Evolutionary conservation across 2,797 vertebrate genomes (phyloP).

Genomic region (Monodelphis domestica): DNA sequence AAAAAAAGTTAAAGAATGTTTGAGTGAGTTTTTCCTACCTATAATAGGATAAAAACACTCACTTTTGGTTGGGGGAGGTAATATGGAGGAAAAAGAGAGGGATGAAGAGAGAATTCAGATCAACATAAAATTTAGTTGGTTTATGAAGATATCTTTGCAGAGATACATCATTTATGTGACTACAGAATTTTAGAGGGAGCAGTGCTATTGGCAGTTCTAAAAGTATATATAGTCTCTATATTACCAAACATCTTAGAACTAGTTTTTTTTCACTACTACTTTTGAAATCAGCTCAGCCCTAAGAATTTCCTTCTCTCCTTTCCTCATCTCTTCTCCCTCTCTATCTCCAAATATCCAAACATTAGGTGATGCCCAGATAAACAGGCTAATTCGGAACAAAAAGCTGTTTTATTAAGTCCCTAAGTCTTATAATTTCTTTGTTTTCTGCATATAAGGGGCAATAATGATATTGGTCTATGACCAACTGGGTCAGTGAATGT

Average conservation of each 20-base stretch:
- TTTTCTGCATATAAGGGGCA: neutral
- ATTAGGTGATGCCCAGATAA: neutral
- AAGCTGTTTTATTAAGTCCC: neutral
- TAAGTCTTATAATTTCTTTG: neutral
- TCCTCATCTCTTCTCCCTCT: neutral
- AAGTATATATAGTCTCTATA: constrained; percentile 8
- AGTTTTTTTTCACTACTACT: neutral
- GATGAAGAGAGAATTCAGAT: neutral
- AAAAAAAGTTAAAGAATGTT: neutral
- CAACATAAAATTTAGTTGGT: neutral
- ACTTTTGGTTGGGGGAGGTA: neutral
- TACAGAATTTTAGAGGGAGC: neutral
- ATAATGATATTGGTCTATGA: neutral
- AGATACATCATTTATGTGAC: neutral
- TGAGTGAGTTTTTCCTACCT: neutral
- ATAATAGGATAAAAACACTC: neutral
- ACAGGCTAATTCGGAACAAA: neutral
- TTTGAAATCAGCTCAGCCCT: constrained; percentile 49
- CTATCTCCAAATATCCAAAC: neutral
- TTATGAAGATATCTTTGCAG: neutral
- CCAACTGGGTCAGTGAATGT: neutral
- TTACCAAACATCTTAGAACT: constrained; percentile 26
- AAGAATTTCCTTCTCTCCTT: neutral
- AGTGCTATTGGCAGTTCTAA: neutral
- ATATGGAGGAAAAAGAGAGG: neutral